Base-by-base conservation (phyloP, 2,888 invertebrate species). In the Cataglyphis altisquamis region DNA sequence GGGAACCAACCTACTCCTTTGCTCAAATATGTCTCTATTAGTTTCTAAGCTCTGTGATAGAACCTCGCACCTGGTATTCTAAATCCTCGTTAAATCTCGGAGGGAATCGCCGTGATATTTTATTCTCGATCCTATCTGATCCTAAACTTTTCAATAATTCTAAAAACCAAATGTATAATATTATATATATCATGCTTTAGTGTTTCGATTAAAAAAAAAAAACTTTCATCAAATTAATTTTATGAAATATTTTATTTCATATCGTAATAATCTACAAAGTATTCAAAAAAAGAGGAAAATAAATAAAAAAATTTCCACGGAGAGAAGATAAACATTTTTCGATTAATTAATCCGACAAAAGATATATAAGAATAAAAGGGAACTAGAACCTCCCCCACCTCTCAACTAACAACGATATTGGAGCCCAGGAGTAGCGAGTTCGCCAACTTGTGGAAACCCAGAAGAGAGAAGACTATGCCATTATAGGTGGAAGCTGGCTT, bases 1-100 rank as follows among this genome's bases (percentile, higher is more conserved):
- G 78, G 48, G 82, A 68, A 88, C 83, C 89, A 77, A 86, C 74
- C 80, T 73, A 45, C 67, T 68, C 70, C 70, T 84, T 86, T 63
- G 29, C 39, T 72, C 83, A 85, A 87, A 87, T 90, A 90, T 84
- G 89, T 91, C 90, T 90, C 89, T 88, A 91, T 91, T 92, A 92
- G 87, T 81, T 45, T 70, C 77, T 62, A 70, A 78, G 81, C 74
- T 83, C 64, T 21, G 83, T 29, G 77, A 85, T 84, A 83, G 85
- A 52, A 52, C 75, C 85, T 84, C 83, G 67, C 88, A 88, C 77
- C 84, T 68, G 84, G 62, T 74, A 64, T 36, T 82, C 84, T 83
- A 83, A 82, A 87, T 89, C 81, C 84, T 87, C 45, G 85, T 88
- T 89, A 84, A 60, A 68, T 64, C n/a, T 32, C 74, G 52, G 6